Evolutionary conservation across 2,113 vertebrate species (phyloP), one percentile per base, ranked within the genome.

Genomic region (Cryptomyrus ogoouensis): DNA sequence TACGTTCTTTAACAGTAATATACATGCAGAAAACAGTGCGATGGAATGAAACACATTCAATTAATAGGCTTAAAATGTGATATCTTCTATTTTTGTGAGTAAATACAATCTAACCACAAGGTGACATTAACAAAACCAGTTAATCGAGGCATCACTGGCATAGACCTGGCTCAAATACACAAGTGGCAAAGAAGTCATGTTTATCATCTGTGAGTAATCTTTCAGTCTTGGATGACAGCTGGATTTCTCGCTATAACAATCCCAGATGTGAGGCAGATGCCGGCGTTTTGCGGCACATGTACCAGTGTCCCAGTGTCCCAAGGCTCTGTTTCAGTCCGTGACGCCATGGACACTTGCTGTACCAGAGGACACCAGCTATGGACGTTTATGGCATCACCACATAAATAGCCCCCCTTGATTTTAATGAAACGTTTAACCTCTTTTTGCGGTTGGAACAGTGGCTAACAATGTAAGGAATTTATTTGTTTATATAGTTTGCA

Each of bases 191-290:
- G 74, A 89, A 74, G 89, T 74, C 83, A 35, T 50, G 44, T 70
- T 70, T 66, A 90, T 90, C 83, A 62, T 90, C 83, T 27, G 27
- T 49, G 52, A 86, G 46, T 49, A 19, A 89, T 52, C 42, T 70
- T 70, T 27, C 9, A 58, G 49, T 58, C 47, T 66, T 27, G 21
- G 49, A 44, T 19, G 21, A 9, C 62, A 88, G 13, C 58, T 39
- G 39, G 35, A n/a, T 90, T 90, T 83, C 70, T 88, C 35, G 6
- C 83, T 42, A 66, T 46, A 53, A 80, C 31, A 42, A 90, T 87
- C 77, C 90, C 85, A 88, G 85, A 80, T 90, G 90, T 83, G 86
- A 31, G 6, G 31, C 46, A 77, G 53, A 53, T 4, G 39, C 80
- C 0, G 2, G 3, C 42, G 74, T 13, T 27, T 84, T 66, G 58